Evolutionary conservation across 2,113 vertebrate species (phyloP).

Genomic region (Podiceps cristatus): DNA sequence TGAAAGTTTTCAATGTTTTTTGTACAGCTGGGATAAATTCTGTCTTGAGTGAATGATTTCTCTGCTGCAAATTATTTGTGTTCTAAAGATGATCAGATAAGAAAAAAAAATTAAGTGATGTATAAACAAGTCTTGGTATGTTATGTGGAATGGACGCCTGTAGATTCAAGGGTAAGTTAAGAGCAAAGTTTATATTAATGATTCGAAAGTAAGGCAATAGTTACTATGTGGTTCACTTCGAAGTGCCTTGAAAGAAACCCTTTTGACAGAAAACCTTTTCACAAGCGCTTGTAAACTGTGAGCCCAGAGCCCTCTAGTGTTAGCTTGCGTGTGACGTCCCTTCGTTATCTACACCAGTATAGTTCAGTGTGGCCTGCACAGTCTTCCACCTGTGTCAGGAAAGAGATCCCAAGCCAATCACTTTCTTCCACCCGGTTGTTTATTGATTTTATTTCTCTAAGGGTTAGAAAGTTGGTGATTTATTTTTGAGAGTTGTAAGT

Average conservation of each 20-base stretch:
- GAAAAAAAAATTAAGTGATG: neutral
- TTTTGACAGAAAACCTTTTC: neutral
- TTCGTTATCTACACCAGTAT: neutral
- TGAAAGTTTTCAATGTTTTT: neutral
- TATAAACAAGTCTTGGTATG: neutral
- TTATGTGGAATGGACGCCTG: neutral
- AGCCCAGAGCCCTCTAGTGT: slow-evolving; percentile 42
- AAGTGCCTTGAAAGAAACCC: neutral
- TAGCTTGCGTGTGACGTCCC: rapidly evolving
- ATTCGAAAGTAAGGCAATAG: neutral
- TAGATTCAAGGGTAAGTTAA: neutral
- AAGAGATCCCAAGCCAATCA: neutral
- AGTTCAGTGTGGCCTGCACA: neutral
- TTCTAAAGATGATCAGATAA: neutral
- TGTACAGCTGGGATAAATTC: neutral
- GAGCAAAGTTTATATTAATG: neutral
- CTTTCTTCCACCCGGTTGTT: neutral
- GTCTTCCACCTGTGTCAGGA: neutral
- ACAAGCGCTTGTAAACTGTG: neutral
- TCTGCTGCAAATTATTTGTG: neutral
- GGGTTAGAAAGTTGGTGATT: neutral
- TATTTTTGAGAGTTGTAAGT: neutral
- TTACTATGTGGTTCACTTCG: neutral
- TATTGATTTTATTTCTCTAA: neutral
- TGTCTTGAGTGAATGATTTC: neutral